Conservation (phyloP, 1,140 invertebrate species). For the Caenorhabditis brenneri region DNA sequence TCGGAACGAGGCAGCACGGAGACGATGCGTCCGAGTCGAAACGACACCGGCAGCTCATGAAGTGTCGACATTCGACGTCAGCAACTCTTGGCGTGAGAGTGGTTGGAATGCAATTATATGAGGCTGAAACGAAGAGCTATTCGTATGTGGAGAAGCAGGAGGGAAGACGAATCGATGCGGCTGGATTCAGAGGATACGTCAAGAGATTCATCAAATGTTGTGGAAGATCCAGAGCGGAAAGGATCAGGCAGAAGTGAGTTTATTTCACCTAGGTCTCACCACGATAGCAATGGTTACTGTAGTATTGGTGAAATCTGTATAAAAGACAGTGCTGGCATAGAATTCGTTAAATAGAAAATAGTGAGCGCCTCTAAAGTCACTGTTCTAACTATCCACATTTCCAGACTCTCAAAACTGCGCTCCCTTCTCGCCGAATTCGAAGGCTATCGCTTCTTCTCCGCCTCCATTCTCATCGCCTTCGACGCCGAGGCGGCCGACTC, state of each 20-base stretch:
- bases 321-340: too few relatives aligned
- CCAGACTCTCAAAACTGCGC: conserved; percentile 81
- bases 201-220: conserved; percentile 42
- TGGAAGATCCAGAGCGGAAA: conserved; percentile 28
- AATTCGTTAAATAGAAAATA: too few relatives aligned
- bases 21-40: conserved; percentile 90
- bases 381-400: too few relatives aligned
- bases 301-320: too few relatives aligned
- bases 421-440: conserved; percentile 78
- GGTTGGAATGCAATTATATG: conserved; percentile 87
- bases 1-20: conserved; percentile 79
- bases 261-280: too few relatives aligned
- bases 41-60: conserved; percentile 84
- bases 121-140: conserved; percentile 77
- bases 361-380: too few relatives aligned
- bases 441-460: conserved; percentile 90
- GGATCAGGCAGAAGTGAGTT: conserved; percentile 25
- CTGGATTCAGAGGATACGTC: conserved; percentile 76
- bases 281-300: too few relatives aligned
- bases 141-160: conserved; percentile 91
- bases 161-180: conserved; percentile 82
- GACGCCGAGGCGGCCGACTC: conserved; percentile 75
- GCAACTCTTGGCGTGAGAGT: conserved; percentile 84
- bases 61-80: conserved; percentile 87
- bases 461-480: conserved; percentile 87